A percentile compares a stretch with the other conserved stretches of the same genome.
These are phyloP conservation scores for Cairina moschata DNA, from an alignment of 2,113 vertebrate species.

Conservation along the genomic window DNA sequence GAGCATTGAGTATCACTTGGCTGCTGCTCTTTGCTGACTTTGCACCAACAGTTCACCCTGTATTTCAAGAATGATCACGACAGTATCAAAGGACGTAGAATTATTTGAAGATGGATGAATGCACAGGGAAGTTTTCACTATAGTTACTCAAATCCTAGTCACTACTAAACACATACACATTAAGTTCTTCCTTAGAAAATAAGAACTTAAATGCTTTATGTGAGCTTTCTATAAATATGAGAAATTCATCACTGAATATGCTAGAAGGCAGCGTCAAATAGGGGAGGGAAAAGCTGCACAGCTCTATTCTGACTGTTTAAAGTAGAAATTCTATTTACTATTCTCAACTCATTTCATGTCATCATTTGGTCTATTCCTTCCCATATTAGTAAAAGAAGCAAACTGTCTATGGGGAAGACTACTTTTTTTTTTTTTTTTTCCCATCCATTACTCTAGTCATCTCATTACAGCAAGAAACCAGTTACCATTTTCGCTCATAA, in stretches of 20 bases:
- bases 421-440: fast-evolving
- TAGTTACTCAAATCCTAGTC: background rate
- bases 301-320: background rate
- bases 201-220: background rate
- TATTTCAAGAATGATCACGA: background rate
- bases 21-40: background rate
- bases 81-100: background rate
- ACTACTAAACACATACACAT: background rate
- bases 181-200: background rate
- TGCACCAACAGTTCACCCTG: background rate
- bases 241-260: background rate
- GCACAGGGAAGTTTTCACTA: background rate
- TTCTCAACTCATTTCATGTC: background rate
- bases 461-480: background rate
- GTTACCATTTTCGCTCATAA: background rate
- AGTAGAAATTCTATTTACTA: background rate
- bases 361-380: background rate
- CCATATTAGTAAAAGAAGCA: background rate
- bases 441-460: background rate
- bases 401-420: background rate
- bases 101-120: background rate
- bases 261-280: background rate
- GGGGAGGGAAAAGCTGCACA: background rate
- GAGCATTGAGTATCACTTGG: background rate
- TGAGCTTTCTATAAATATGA: background rate